Conservation (phyloP, 2,797 vertebrate genomes). For the Sphenopsis melanotis region DNA sequence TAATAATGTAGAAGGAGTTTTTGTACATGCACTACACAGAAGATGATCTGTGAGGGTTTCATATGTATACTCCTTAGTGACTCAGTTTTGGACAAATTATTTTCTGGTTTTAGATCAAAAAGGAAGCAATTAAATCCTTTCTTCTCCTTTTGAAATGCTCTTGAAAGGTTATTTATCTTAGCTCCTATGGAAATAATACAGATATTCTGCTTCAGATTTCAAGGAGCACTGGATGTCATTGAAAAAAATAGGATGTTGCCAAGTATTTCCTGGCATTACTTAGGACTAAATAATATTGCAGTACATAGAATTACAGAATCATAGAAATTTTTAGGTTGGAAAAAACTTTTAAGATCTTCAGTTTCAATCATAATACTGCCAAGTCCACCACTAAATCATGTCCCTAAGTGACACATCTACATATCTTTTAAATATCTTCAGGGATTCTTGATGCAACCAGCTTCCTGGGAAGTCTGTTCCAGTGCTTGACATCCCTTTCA, state of each 20-base stretch:
- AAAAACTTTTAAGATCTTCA: background rate
- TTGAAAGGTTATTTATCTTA: slow-evolving; percentile 40
- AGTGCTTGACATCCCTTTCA: background rate
- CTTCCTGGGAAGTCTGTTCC: background rate
- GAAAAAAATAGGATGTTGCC: background rate
- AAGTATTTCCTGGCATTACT: slow-evolving; percentile 33
- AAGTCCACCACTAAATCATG: background rate
- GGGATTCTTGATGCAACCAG: background rate
- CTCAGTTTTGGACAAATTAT: background rate
- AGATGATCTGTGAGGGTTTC: background rate
- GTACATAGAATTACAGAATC: background rate
- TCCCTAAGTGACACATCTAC: background rate
- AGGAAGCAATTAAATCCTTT: background rate
- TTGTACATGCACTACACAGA: background rate
- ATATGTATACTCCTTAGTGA: background rate
- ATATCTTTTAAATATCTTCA: background rate
- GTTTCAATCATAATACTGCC: background rate
- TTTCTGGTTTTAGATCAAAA: slow-evolving; percentile 13
- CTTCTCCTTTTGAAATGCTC: background rate
- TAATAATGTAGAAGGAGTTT: background rate
- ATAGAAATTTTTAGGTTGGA: background rate
- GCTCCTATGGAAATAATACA: slow-evolving; percentile 33
- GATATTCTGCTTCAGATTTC: slow-evolving; percentile 44
- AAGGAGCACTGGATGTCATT: background rate
- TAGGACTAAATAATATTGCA: background rate